Evolutionary conservation across 1,140 invertebrate genomes (phyloP), one percentile per base, ranked within the genome.

Genomic region (Bombus consobrinus): DNA sequence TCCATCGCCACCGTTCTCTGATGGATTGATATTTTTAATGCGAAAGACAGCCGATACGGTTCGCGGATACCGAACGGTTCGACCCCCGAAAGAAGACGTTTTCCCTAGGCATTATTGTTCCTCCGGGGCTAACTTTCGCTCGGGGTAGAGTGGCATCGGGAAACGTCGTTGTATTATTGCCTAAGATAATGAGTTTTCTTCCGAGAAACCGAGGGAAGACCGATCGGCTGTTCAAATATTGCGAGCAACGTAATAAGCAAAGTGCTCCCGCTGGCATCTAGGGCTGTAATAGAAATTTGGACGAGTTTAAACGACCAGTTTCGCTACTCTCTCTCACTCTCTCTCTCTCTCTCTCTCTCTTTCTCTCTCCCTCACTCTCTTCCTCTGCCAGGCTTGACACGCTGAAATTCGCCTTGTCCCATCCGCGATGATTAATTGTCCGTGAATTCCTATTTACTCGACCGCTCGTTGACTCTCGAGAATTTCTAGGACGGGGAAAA

Each of bases 11-110:
- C 41, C 25, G 18, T 32, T 71, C 9, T 34, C 81, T 94, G 92
- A 94, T 93, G 90, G 93, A 93, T 94, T 94, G 93, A 93, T 92
- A 91, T 91, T 92, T 93, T 93, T 92, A 94, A 92, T 85, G 87
- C 86, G 86, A 59, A 66, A 75, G 90, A 94, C 93, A 93, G 89
- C 81, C 88, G 91, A 92, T 91, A 90, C 75, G 79, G 77, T 73
- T 75, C 87, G 59, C 47, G 78, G 18, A 18, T 71, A 34, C 72
- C n/a, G n/a, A 28, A 43, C 37, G 59, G 8, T 41, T 41, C 34
- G 77, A 72, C 76, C 81, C 76, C 80, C 59, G 59, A 83, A 81
- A 87, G 69, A 89, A 89, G 81, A 87, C 62, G 85, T 84, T 89
- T 13, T 73, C 84, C 43, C 32, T 47, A 62, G 87, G 80, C 88